phyloP scores from a whole-genome alignment of 2,113 vertebrate species.

The Megalops atlanticus region DNA sequence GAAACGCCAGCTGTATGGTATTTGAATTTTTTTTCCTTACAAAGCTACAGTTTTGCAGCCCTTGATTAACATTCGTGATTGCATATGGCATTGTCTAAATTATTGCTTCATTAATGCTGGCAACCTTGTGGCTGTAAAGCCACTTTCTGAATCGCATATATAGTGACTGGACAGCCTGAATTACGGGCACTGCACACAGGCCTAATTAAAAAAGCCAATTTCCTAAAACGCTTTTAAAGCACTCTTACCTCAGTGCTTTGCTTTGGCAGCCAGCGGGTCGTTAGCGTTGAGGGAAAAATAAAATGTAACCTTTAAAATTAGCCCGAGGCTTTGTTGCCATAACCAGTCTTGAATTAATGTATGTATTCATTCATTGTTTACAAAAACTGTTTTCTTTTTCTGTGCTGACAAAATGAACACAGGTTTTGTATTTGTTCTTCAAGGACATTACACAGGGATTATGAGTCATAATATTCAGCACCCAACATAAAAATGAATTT shows the following conservation, averaged over 20 bases:
- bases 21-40: too few relatives aligned
- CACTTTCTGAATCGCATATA: background rate
- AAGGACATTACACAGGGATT: too few relatives aligned
- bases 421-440: background rate
- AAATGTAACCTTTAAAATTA: background rate
- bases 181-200: background rate
- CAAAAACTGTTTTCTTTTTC: background rate
- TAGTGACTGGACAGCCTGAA: background rate
- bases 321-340: background rate
- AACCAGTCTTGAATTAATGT: background rate
- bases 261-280: too few relatives aligned
- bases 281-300: background rate
- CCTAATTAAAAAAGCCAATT: background rate
- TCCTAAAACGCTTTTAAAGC: background rate
- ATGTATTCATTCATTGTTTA: background rate
- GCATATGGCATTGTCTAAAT: background rate
- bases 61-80: background rate
- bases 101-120: conserved; percentile 1
- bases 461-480: too few relatives aligned
- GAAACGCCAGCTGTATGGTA: background rate
- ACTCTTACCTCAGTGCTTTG: background rate
- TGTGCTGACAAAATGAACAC: background rate
- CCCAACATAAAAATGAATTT: too few relatives aligned
- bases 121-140: background rate
- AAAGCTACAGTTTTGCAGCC: background rate